These are phyloP conservation scores for Aporophyla nigra DNA, from an alignment of 2,888 invertebrate genomes.

Conservation along the genomic window DNA sequence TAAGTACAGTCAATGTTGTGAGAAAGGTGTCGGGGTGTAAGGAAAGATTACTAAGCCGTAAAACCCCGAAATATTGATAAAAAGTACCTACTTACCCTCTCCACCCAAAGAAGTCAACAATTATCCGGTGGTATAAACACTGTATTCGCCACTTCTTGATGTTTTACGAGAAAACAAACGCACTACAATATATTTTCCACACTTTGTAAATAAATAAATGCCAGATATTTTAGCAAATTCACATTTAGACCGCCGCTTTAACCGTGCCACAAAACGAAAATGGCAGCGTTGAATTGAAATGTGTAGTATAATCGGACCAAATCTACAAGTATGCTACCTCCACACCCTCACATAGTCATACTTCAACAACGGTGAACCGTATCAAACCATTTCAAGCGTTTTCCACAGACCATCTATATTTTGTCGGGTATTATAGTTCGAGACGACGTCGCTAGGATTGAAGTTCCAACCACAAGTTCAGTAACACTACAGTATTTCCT, in stretches of 20 bases:
- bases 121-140: conserved; percentile 76
- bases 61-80: conserved; percentile 77
- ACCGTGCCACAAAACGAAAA: conserved; percentile 91
- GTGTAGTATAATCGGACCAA: conserved; percentile 69
- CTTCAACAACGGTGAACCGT: conserved; percentile 20
- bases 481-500: conserved; percentile 6
- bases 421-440: conserved; percentile 64
- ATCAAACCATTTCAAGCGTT: conserved; percentile 21
- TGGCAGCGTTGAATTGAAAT: conserved; percentile 87
- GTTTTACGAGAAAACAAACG: conserved; percentile 73
- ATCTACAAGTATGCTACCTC: conserved; percentile 59
- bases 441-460: conserved; percentile 50
- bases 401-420: conserved; percentile 53
- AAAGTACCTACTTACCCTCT: conserved; percentile 87
- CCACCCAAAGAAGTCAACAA: conserved; percentile 86
- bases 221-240: conserved; percentile 77
- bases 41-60: conserved; percentile 67
- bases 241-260: conserved; percentile 84
- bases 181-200: conserved; percentile 74
- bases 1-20: conserved; percentile 27
- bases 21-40: conserved; percentile 28
- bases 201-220: conserved; percentile 76
- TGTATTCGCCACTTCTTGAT: conserved; percentile 70
- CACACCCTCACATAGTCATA: conserved; percentile 57
- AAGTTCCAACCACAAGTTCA: conserved; percentile 46